Conservation (phyloP, 2,113 vertebrate species). For the Caretta caretta region DNA sequence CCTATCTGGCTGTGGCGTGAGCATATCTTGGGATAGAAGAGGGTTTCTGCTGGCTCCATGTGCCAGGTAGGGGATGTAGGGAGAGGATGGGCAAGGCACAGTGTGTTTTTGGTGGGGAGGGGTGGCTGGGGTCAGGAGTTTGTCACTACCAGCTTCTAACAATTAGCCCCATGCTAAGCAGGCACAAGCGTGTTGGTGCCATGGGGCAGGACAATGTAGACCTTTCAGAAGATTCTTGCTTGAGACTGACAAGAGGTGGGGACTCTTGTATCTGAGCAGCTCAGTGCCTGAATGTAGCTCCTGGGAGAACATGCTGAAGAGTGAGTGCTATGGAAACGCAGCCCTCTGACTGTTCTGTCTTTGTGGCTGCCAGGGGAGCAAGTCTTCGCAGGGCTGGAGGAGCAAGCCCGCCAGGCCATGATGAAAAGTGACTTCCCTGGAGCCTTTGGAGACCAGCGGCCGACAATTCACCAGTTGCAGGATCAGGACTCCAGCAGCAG, state of each 20-base stretch:
- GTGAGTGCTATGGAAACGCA: neutral
- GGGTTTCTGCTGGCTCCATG: neutral
- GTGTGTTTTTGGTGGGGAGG: neutral
- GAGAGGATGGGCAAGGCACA: neutral
- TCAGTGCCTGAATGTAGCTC: slow-evolving; percentile 64
- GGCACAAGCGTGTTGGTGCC: neutral
- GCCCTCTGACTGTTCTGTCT: slow-evolving; percentile 60
- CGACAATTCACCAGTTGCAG: slow-evolving; percentile 72
- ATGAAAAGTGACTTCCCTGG: slow-evolving; percentile 82
- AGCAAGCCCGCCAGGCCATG: slow-evolving; percentile 85
- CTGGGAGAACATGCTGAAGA: slow-evolving; percentile 14
- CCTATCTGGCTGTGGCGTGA: neutral
- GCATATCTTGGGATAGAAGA: neutral
- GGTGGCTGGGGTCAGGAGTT: neutral
- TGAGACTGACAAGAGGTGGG: slow-evolving; percentile 25
- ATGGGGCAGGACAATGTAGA: slow-evolving; percentile 24
- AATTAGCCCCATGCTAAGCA: neutral
- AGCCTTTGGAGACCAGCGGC: slow-evolving; percentile 77
- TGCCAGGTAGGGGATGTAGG: neutral
- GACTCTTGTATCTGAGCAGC: slow-evolving; percentile 43
- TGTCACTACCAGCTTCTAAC: neutral
- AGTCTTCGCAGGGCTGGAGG: slow-evolving; percentile 86
- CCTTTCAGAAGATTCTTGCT: neutral
- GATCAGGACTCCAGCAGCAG: slow-evolving; percentile 82
- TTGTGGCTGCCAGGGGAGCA: slow-evolving; percentile 84